Evolutionary conservation across 2,888 invertebrate species (phyloP).

Genomic region (Anaspis maculata): DNA sequence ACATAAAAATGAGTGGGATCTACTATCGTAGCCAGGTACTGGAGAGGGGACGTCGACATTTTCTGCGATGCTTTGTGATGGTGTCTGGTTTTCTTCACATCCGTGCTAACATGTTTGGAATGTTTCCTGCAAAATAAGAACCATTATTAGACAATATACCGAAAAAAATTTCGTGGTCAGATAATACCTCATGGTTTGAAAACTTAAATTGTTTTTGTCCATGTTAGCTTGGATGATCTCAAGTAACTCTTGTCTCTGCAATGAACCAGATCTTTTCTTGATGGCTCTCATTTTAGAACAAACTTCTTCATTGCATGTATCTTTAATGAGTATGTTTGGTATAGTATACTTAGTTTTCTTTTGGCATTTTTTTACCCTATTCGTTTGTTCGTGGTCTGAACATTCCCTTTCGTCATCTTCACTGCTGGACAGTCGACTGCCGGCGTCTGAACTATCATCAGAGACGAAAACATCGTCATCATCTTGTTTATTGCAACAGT

Average conservation of each 20-base stretch:
- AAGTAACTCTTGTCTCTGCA: conserved; percentile 73
- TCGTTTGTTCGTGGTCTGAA: conserved; percentile 19
- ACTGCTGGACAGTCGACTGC: conserved; percentile 24
- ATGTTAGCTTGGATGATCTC: conserved; percentile 86
- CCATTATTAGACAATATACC: no score
- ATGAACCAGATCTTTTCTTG: conserved; percentile 62
- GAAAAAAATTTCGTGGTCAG: no score
- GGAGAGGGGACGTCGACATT: conserved; percentile 15
- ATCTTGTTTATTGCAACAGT: conserved; percentile 23
- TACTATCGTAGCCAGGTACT: conserved; percentile 25
- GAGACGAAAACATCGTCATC: conserved; percentile 18
- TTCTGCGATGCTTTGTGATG: conserved; percentile 19
- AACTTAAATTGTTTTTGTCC: conserved; percentile 83
- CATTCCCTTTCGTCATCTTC: conserved; percentile 25
- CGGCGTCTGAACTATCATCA: conserved; percentile 25
- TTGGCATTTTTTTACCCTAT: conserved; percentile 6
- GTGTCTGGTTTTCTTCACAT: conserved; percentile 8
- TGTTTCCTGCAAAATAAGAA: conserved; percentile 15
- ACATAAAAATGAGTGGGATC: conserved; percentile 30
- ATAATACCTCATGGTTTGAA: conserved; percentile 77
- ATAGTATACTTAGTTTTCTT: conserved; percentile 13
- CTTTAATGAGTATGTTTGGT: conserved; percentile 18
- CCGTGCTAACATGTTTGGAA: conserved; percentile 11
- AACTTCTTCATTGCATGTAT: conserved; percentile 16
- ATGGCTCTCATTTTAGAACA: conserved; percentile 22